Conservation (phyloP, 2,888 invertebrate genomes). For the Tetranychus piercei region DNA sequence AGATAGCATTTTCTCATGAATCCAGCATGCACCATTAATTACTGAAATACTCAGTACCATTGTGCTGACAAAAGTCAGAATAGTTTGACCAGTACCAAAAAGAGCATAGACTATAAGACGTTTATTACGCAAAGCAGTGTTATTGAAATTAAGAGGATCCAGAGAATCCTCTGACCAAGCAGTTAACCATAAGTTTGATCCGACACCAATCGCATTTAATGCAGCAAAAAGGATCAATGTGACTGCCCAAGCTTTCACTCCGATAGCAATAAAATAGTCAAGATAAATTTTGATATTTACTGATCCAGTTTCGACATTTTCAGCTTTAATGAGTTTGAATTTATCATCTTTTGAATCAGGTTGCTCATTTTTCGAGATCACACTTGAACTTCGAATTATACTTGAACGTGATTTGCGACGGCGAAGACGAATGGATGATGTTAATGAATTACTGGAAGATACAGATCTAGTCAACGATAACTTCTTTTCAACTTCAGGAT, state of each 20-base stretch:
- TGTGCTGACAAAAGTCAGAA: no score
- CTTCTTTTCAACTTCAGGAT: neutral
- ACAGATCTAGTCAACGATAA: no score
- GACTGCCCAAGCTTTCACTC: constrained; percentile 36
- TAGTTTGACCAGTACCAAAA: no score
- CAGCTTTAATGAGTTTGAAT: constrained; percentile 19
- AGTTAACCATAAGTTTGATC: constrained; percentile 27
- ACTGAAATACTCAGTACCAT: no score
- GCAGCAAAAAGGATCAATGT: constrained; percentile 31
- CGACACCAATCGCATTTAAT: constrained; percentile 17
- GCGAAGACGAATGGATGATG: no score
- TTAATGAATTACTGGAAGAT: no score
- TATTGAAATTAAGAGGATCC: neutral
- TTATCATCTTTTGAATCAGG: neutral
- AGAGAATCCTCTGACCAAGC: constrained; percentile 24
- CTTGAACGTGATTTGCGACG: no score
- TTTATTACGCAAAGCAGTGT: neutral
- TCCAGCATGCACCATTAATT: neutral
- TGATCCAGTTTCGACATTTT: constrained; percentile 18
- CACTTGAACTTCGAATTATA: no score
- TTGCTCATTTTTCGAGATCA: no score
- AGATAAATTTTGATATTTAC: constrained; percentile 23
- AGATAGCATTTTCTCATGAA: constrained; percentile 28
- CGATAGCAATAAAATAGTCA: constrained; percentile 20
- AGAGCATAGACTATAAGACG: no score